These are phyloP conservation scores for Cydia fagiglandana DNA, from an alignment of 1,140 invertebrate species.

Conservation along the genomic window DNA sequence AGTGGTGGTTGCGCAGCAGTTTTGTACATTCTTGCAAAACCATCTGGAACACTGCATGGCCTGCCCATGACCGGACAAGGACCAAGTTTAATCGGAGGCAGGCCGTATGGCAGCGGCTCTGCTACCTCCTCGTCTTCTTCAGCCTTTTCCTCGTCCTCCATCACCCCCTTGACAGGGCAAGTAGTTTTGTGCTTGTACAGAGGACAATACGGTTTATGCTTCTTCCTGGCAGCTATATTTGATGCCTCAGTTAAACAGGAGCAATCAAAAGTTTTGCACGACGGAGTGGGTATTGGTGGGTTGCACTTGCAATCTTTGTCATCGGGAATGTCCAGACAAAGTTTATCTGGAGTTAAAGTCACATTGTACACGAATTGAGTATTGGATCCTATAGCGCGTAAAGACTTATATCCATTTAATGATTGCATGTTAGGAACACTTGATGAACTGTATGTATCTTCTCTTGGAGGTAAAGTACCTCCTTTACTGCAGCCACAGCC, in stretches of 20 bases:
- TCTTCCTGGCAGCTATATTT: conserved; percentile 58
- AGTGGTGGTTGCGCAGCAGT: conserved; percentile 54
- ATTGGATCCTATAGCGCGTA: conserved; percentile 37
- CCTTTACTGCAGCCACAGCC: conserved; percentile 41
- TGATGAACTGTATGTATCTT: conserved; percentile 31
- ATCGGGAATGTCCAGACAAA: conserved; percentile 53
- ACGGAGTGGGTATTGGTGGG: conserved; percentile 61
- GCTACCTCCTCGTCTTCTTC: conserved; percentile 67
- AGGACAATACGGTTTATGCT: conserved; percentile 67
- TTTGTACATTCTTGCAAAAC: conserved; percentile 74
- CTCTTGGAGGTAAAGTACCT: conserved; percentile 30
- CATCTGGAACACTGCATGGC: conserved; percentile 67
- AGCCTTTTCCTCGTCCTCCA: conserved; percentile 61
- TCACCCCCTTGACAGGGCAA: conserved; percentile 65
- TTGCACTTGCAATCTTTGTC: conserved; percentile 69
- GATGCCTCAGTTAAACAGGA: conserved; percentile 61
- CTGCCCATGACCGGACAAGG: conserved; percentile 72
- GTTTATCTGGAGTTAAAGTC: conserved; percentile 43
- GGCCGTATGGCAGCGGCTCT: conserved; percentile 64
- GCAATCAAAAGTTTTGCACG: conserved; percentile 69
- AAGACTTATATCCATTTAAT: conserved; percentile 39
- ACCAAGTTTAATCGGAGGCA: conserved; percentile 67
- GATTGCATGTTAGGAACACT: conserved; percentile 33
- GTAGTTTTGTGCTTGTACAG: conserved; percentile 64
- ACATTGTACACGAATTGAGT: conserved; percentile 53